Percentiles rank a stretch among this genome's conserved stretches.
Conservation (phyloP, 2,113 vertebrate genomes). For the Microtus richardsoni region DNA sequence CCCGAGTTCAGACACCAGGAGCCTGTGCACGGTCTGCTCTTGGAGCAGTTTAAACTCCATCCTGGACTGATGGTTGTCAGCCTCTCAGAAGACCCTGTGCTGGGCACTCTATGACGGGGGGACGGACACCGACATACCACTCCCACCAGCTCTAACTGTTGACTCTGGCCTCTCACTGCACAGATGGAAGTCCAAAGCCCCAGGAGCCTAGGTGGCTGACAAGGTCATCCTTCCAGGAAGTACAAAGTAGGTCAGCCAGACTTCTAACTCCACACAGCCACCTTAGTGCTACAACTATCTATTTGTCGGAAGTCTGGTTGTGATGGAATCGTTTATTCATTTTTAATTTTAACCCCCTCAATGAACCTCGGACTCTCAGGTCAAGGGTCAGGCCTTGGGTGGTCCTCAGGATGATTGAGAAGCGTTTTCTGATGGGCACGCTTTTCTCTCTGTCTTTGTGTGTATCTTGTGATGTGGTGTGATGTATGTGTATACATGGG, state of each 20-base stretch:
- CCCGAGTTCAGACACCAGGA: neutral
- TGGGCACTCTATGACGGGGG: too few species aligned
- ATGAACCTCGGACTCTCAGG: neutral
- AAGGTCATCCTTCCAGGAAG: neutral
- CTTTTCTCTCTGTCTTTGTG: neutral
- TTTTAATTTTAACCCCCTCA: neutral
- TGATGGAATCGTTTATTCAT: neutral
- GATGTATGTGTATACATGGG: neutral
- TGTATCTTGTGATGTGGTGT: neutral
- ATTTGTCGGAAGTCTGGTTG: neutral
- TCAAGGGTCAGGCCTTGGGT: neutral
- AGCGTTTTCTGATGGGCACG: neutral
- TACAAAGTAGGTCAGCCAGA: neutral
- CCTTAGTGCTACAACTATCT: neutral
- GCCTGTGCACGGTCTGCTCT: neutral
- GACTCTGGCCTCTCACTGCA: neutral
- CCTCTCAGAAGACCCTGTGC: neutral
- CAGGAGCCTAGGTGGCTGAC: neutral
- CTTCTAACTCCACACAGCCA: neutral
- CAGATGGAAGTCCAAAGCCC: neutral
- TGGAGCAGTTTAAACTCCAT: neutral
- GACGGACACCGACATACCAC: neutral
- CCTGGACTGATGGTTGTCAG: neutral
- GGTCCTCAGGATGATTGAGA: neutral
- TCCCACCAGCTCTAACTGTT: neutral